Evolutionary conservation across 2,888 invertebrate species (phyloP).

Genomic region (Aphodius sticticus): DNA sequence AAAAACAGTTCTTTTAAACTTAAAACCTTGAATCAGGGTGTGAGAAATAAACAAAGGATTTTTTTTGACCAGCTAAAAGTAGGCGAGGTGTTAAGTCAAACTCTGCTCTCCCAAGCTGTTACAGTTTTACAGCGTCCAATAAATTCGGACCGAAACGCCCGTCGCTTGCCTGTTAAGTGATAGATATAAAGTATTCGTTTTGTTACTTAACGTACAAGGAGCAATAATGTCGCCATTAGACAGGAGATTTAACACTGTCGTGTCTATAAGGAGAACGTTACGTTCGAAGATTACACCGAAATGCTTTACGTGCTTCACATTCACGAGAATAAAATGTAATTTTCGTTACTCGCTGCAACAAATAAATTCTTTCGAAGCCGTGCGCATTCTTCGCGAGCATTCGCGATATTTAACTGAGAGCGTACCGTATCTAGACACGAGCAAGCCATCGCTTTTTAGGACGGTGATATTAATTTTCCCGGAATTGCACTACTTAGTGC

Average conservation of each 20-base stretch:
- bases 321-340: neutral
- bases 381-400: neutral
- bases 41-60: too few relatives aligned
- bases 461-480: neutral
- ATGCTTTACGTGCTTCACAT: neutral
- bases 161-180: neutral
- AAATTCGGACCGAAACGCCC: neutral
- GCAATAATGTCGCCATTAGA: slow-evolving; percentile 25
- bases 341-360: neutral
- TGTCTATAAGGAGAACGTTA: neutral
- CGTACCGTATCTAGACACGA: neutral
- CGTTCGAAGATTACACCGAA: neutral
- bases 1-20: too few relatives aligned
- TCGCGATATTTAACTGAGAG: neutral
- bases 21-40: too few relatives aligned
- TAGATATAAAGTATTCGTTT: slow-evolving; percentile 22
- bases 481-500: neutral
- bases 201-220: slow-evolving; percentile 12
- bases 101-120: neutral
- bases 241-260: slow-evolving; percentile 23
- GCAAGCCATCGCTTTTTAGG: neutral
- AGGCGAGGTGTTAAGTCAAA: neutral
- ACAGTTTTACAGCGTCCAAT: neutral
- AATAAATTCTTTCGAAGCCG: neutral
- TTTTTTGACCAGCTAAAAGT: too few relatives aligned